Evolutionary conservation across 2,113 vertebrate species (phyloP), one percentile per base, ranked within the genome.

Genomic region (Alexandromys fortis): DNA sequence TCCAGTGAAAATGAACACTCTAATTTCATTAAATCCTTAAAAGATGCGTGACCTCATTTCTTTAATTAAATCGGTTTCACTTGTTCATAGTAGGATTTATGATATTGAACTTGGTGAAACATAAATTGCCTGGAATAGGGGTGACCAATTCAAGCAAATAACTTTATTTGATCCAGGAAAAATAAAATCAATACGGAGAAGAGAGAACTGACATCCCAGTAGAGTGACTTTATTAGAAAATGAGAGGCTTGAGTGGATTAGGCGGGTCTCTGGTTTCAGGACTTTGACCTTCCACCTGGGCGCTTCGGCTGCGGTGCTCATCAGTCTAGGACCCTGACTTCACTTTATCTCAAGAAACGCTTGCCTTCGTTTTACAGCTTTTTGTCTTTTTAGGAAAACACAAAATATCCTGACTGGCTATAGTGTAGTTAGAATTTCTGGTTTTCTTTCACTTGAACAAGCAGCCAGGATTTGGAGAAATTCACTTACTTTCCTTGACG

Each of bases 81-180:
- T 96, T 94, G 24, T 85, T 95, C 55, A 67, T 87, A 94, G 93
- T 89, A 89, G 96, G 61, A 96, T 95, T 96, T 95, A 92, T 83
- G 61, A 63, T 96, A 77, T 81, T 5, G 87, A 90, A 87, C 79
- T 89, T 76, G 72, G 52, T 91, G 35, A 97, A 90, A 92, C 22
- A 58, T 72, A 83, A 72, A 92, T 93, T 73, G 19, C 83, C 38
- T 88, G 75, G 10, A 96, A 78, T 85, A 96, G 49, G 65, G 73
- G 33, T 96, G 94, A 97, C 87, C 19, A 97, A 94, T 94, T 96
- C 35, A 96, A 93, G 86, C 63, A 96, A 96, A 92, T 96, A 81
- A 61, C 22, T 97, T 97, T 76, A 93, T 67, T 92, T 95, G 70
- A 94, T 92, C 87, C 90, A 94, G 91, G 94, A 96, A 96, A 98